Conservation (phyloP, 2,797 vertebrate species). For the Florisuga fusca region DNA sequence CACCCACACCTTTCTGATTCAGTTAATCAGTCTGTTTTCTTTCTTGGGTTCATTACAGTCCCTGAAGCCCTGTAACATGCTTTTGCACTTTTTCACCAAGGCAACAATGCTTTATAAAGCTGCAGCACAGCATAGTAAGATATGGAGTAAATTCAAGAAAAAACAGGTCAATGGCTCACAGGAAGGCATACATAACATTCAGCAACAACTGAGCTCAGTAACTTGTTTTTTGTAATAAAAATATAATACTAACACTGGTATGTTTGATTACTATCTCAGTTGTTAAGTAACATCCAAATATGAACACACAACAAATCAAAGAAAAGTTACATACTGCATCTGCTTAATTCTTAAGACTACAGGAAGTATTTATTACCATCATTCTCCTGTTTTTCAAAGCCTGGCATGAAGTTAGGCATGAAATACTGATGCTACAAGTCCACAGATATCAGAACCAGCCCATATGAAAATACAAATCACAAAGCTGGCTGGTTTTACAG, state of each 20-base stretch:
- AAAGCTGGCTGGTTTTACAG: neutral
- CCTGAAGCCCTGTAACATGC: slow-evolving; percentile 38
- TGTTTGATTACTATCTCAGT: neutral
- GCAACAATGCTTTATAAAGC: slow-evolving; percentile 39
- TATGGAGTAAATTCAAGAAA: neutral
- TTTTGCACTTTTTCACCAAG: slow-evolving; percentile 65
- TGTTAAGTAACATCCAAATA: neutral
- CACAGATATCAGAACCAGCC: neutral
- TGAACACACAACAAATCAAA: slow-evolving; percentile 8
- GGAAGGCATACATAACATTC: neutral
- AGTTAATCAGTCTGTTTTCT: slow-evolving; percentile 25
- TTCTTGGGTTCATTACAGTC: neutral
- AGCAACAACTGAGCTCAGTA: neutral
- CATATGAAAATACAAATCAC: neutral
- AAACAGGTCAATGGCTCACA: slow-evolving; percentile 39
- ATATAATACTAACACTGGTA: neutral
- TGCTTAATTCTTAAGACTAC: neutral
- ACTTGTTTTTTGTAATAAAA: neutral
- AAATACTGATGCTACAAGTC: slow-evolving; percentile 1
- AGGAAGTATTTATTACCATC: slow-evolving; percentile 15
- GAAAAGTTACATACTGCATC: neutral
- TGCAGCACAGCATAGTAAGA: neutral
- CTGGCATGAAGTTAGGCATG: slow-evolving; percentile 8
- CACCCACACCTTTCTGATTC: slow-evolving; percentile 39
- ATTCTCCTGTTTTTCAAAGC: slow-evolving; percentile 26